phyloP scores from a whole-genome alignment of 2,113 vertebrate species.

The Chloroceryle aenea region DNA sequence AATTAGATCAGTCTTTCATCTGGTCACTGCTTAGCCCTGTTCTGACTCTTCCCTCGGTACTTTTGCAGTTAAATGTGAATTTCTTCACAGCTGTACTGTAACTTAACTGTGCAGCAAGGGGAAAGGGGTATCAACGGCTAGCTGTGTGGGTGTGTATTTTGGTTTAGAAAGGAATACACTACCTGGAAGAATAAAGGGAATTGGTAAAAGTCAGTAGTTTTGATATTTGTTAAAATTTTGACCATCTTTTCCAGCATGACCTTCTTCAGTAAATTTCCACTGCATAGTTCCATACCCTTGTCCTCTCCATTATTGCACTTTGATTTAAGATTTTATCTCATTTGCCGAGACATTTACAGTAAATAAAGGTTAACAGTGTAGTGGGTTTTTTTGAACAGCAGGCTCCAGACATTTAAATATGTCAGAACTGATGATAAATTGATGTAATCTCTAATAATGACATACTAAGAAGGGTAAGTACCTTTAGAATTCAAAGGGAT shows the following conservation, averaged over 20 bases:
- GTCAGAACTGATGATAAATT: conserved; percentile 10
- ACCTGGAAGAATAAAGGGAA: background rate
- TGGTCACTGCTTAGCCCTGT: background rate
- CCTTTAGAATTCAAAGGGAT: background rate
- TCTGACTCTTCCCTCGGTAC: background rate
- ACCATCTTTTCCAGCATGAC: background rate
- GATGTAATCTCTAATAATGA: conserved; percentile 30
- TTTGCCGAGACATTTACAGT: conserved; percentile 56
- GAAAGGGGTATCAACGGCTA: background rate
- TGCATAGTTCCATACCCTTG: background rate
- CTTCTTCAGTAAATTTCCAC: conserved; percentile 3
- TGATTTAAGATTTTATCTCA: conserved; percentile 43
- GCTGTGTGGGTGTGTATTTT: background rate
- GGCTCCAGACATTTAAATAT: conserved; percentile 28
- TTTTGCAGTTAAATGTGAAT: background rate
- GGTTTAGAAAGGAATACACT: background rate
- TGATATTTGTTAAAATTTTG: background rate
- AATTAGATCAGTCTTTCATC: background rate
- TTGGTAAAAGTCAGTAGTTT: background rate
- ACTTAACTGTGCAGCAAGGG: background rate
- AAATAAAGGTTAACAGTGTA: conserved; percentile 54
- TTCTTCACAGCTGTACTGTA: background rate
- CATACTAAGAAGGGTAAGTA: background rate
- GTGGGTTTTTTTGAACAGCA: background rate
- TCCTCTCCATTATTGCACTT: conserved; percentile 13